Evolutionary conservation across 2,888 invertebrate species (phyloP).

Genomic region (Brachypterus glaber): DNA sequence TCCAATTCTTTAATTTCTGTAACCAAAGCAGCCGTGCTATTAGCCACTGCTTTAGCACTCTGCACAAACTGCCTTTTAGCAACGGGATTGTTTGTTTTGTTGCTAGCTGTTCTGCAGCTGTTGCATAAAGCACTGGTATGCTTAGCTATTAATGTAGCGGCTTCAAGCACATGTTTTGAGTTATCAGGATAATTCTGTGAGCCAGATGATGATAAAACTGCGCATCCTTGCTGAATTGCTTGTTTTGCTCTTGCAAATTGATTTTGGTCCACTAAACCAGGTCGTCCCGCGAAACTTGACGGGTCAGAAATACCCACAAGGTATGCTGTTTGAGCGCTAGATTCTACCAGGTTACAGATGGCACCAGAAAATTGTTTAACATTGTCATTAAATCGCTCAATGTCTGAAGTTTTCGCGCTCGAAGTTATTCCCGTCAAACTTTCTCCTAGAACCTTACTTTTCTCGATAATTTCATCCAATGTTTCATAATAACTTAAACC

Average conservation of each 20-base stretch:
- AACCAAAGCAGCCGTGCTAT: conserved; percentile 87
- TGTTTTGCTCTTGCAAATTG: conserved; percentile 80
- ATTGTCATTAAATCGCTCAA: conserved; percentile 74
- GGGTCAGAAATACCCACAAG: conserved; percentile 83
- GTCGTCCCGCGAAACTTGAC: conserved; percentile 76
- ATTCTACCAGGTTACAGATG: conserved; percentile 86
- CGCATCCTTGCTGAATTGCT: conserved; percentile 85
- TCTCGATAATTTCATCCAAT: conserved; percentile 80
- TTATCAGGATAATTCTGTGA: no score
- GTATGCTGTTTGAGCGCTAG: conserved; percentile 91
- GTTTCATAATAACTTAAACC: conserved; percentile 90
- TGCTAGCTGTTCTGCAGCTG: conserved; percentile 87
- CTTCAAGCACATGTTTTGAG: conserved; percentile 80
- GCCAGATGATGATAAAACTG: conserved; percentile 60
- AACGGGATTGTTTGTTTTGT: conserved; percentile 79
- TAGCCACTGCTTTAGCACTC: conserved; percentile 94
- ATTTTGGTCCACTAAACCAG: conserved; percentile 82
- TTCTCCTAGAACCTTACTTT: conserved; percentile 74
- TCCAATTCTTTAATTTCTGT: conserved; percentile 90
- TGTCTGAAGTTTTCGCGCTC: conserved; percentile 78
- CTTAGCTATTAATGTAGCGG: conserved; percentile 90
- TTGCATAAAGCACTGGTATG: conserved; percentile 94
- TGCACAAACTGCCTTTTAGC: conserved; percentile 96
- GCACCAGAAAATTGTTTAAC: conserved; percentile 77
- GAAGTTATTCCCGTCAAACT: conserved; percentile 94